A percentile compares a stretch with the other conserved stretches of the same genome.
These are phyloP conservation scores for Leucopternis melanops DNA, from an alignment of 2,113 vertebrate species.

Conservation along the genomic window DNA sequence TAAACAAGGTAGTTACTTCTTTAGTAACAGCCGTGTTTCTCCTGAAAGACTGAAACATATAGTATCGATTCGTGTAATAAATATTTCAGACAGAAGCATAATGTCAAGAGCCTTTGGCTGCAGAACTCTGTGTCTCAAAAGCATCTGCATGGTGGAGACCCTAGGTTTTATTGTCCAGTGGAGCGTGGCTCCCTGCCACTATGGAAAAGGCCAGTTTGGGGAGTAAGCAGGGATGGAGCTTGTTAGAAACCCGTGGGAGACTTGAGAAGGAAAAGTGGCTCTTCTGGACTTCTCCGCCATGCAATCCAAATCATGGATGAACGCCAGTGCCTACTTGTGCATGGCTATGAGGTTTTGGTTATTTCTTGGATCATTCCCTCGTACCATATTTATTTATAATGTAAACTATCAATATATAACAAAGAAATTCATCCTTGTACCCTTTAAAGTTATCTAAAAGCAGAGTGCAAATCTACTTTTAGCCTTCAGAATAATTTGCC, in stretches of 20 bases:
- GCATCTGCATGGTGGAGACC: background rate
- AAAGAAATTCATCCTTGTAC: background rate
- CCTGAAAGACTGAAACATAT: background rate
- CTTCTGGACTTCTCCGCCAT: background rate
- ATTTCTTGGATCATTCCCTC: background rate
- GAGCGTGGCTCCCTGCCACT: rapidly evolving
- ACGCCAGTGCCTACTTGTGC: rapidly evolving
- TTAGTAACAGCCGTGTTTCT: background rate
- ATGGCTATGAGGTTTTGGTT: background rate
- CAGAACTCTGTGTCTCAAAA: background rate
- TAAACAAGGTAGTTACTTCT: background rate
- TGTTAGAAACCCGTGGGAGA: background rate
- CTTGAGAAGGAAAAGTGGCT: background rate
- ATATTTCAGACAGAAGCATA: background rate
- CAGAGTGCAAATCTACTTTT: background rate
- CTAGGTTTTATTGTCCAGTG: background rate
- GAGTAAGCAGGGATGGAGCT: background rate
- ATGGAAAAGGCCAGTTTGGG: background rate
- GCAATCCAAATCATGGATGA: background rate
- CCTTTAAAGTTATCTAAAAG: background rate
- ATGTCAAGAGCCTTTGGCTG: background rate
- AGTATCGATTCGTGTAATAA: background rate
- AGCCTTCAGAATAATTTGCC: background rate
- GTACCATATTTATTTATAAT: background rate
- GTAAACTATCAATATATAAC: background rate